Percentiles rank a stretch among this genome's conserved stretches.
phyloP scores from a whole-genome alignment of 2,113 vertebrate species.

The Indri indri region DNA sequence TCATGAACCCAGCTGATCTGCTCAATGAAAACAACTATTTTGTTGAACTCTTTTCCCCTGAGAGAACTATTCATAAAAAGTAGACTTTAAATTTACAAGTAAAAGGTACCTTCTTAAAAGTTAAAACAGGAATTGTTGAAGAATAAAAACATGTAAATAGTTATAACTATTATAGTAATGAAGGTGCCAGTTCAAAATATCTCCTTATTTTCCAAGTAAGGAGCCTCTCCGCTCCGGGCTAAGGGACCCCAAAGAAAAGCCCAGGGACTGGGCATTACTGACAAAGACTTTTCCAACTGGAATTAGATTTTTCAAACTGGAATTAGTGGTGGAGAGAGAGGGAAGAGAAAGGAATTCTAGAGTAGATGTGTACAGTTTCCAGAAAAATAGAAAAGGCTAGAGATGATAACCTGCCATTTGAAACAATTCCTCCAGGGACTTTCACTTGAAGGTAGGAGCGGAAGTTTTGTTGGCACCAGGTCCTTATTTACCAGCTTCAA shows the following conservation, averaged over 20 bases:
- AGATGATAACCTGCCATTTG: not conserved
- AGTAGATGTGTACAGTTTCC: not conserved
- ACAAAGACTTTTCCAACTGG: not conserved
- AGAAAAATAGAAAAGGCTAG: not conserved
- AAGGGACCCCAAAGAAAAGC: not conserved
- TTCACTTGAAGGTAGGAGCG: not conserved
- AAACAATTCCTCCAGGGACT: not conserved
- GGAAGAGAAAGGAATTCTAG: not conserved
- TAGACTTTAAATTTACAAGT: not conserved
- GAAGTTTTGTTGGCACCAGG: not conserved
- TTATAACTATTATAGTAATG: not conserved
- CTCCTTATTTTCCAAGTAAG: not conserved
- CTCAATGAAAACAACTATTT: not conserved
- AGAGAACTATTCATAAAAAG: constrained; percentile 19
- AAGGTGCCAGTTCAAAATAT: not conserved
- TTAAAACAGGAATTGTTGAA: not conserved
- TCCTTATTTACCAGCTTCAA: not conserved
- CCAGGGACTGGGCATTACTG: not conserved
- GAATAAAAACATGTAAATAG: not conserved
- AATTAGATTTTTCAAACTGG: not conserved
- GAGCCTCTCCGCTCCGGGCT: not conserved
- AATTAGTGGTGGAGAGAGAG: not conserved
- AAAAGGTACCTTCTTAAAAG: constrained; percentile 21
- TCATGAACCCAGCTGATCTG: constrained; percentile 18
- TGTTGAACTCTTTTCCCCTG: not conserved